Percentiles rank a stretch among this genome's conserved stretches.
phyloP scores from a whole-genome alignment of 2,797 vertebrate genomes.

The Avahi laniger region DNA sequence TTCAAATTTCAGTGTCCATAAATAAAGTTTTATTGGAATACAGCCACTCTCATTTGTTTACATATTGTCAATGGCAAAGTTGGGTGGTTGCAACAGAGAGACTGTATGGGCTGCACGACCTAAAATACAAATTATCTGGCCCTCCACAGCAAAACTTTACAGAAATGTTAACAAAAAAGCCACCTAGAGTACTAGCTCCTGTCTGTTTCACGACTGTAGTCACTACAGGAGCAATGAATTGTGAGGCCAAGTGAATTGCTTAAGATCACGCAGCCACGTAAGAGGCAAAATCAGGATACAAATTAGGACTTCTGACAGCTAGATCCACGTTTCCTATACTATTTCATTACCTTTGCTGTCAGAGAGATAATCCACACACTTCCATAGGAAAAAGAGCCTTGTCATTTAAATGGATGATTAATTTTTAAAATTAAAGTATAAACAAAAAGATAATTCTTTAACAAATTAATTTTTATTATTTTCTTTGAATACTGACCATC shows the following conservation, averaged over 20 bases:
- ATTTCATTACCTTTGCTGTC: not conserved
- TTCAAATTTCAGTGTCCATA: not conserved
- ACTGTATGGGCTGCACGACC: not conserved
- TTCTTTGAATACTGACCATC: not conserved
- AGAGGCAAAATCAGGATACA: not conserved
- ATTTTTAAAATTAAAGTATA: not conserved
- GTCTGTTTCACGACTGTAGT: not conserved
- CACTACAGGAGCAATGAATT: not conserved
- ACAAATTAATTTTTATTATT: conserved; percentile 26
- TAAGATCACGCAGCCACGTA: not conserved
- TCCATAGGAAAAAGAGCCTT: not conserved
- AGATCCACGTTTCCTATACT: not conserved
- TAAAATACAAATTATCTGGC: not conserved
- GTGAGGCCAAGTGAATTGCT: not conserved
- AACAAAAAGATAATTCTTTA: conserved; percentile 15
- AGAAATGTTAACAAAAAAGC: not conserved
- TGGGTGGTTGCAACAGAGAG: not conserved
- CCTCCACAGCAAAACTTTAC: not conserved
- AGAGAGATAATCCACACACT: not conserved
- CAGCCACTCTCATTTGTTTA: not conserved
- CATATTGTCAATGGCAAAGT: not conserved
- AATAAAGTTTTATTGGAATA: not conserved
- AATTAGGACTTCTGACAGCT: not conserved
- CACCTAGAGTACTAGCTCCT: not conserved
- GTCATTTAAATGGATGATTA: not conserved